phyloP scores from a whole-genome alignment of 2,888 invertebrate species.

The Ophion slaviceki region DNA sequence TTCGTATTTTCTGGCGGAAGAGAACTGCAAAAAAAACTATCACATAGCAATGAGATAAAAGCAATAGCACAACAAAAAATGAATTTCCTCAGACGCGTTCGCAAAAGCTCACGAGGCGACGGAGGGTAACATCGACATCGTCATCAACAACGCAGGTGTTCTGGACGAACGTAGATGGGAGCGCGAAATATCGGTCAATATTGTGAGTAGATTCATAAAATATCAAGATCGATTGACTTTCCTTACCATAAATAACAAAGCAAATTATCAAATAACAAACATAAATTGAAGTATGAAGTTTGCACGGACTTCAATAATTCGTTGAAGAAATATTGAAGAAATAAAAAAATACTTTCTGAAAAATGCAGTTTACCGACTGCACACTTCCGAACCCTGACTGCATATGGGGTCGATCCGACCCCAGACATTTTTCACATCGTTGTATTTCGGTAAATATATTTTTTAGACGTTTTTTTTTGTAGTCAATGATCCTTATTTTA shows the following conservation, averaged over 20 bases:
- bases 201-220: conserved; percentile 84
- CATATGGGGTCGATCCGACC: no score
- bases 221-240: neutral
- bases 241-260: neutral
- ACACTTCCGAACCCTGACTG: no score
- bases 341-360: no score
- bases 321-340: no score
- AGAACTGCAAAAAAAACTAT: neutral
- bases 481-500: no score
- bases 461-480: no score
- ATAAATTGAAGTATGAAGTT: neutral
- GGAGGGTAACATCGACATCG: conserved; percentile 88
- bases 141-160: conserved; percentile 92
- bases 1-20: neutral
- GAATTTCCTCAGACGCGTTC: conserved; percentile 87
- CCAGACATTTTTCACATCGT: no score
- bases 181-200: conserved; percentile 89
- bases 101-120: conserved; percentile 88
- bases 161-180: conserved; percentile 91
- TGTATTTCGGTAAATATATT: no score
- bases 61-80: neutral
- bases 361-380: no score
- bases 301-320: neutral
- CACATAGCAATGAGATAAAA: neutral
- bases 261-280: neutral